Evolutionary conservation across 2,888 invertebrate genomes (phyloP).

Genomic region (Pachymerium ferrugineum): DNA sequence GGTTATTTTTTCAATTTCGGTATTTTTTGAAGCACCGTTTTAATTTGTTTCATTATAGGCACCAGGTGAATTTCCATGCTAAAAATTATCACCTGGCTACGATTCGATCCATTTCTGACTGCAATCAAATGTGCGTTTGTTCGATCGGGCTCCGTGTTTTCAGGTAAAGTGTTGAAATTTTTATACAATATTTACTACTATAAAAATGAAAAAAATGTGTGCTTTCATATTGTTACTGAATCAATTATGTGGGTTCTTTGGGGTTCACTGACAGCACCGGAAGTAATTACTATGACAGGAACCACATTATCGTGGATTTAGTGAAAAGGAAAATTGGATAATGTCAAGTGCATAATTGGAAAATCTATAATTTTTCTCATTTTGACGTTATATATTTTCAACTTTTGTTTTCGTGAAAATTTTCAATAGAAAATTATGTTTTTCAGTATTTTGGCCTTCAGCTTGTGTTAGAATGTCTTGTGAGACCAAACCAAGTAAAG

Average conservation of each 20-base stretch:
- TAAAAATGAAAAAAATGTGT: background rate
- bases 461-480: background rate
- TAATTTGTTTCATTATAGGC: background rate
- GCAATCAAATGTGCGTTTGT: background rate
- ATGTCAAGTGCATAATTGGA: background rate
- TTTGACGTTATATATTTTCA: background rate
- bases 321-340: background rate
- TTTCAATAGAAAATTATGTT: background rate
- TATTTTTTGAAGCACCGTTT: background rate
- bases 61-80: background rate
- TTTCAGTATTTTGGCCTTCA: background rate
- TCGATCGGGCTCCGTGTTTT: background rate
- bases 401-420: too few relatives aligned
- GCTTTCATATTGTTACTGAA: background rate
- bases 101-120: background rate
- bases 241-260: background rate
- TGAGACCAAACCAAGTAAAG: background rate
- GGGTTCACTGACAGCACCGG: constrained; percentile 8
- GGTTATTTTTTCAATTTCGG: background rate
- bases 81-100: background rate
- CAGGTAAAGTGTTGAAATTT: background rate
- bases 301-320: background rate
- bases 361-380: background rate
- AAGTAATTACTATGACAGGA: constrained; percentile 5
- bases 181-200: too few relatives aligned